phyloP scores from a whole-genome alignment of 2,888 invertebrate species.

The Onthophagus sagittarius region DNA sequence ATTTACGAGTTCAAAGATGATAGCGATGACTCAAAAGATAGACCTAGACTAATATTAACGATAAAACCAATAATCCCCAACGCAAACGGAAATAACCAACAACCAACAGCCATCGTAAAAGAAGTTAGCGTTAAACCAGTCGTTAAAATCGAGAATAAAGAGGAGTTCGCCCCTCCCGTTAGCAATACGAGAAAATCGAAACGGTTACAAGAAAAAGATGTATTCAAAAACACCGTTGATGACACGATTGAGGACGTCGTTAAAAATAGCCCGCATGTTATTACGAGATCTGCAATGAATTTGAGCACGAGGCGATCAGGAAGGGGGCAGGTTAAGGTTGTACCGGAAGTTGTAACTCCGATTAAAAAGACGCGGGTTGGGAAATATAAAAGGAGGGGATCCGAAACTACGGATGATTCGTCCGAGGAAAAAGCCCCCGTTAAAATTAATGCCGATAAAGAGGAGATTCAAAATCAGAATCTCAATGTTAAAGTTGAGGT shows the following conservation, averaged over 20 bases:
- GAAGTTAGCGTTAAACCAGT: constrained; percentile 38
- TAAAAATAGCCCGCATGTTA: constrained; percentile 56
- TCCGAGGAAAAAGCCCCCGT: constrained; percentile 53
- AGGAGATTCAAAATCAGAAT: constrained; percentile 22
- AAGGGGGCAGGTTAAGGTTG: constrained; percentile 56
- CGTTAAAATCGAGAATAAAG: constrained; percentile 36
- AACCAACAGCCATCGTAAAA: constrained; percentile 46
- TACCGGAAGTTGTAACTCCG: constrained; percentile 36
- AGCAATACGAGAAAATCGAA: constrained; percentile 76
- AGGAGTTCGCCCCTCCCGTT: constrained; percentile 62
- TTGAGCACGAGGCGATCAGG: constrained; percentile 49
- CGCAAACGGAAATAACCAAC: constrained; percentile 29
- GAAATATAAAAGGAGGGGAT: constrained; percentile 60
- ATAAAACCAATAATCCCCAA: constrained; percentile 60
- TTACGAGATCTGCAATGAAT: constrained; percentile 45
- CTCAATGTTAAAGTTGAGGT: constrained; percentile 29
- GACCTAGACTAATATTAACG: constrained; percentile 75
- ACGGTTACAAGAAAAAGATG: constrained; percentile 74
- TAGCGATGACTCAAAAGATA: constrained; percentile 67
- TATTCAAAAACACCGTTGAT: constrained; percentile 73
- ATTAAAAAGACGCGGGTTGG: constrained; percentile 64
- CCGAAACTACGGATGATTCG: constrained; percentile 60
- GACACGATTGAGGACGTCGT: constrained; percentile 89
- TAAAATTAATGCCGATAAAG: constrained; percentile 36
- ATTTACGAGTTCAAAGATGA: constrained; percentile 91